Evolutionary conservation across 2,797 vertebrate genomes (phyloP), one percentile per base, ranked within the genome.

Genomic region (Cheracebus regulus): DNA sequence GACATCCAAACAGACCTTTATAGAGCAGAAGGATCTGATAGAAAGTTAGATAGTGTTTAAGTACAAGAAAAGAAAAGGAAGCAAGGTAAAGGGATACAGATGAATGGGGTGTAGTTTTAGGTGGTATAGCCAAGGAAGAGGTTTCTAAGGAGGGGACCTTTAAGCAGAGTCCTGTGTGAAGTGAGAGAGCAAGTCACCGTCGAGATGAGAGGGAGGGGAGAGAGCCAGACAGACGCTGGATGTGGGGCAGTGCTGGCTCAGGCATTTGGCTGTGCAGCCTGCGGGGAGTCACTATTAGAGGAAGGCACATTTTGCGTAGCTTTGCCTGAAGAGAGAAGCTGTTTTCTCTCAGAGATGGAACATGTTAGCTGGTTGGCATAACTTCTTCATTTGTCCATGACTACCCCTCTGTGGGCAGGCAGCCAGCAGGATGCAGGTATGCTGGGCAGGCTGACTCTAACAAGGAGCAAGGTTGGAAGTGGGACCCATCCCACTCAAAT

Each of bases 281-380:
- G 0, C 4, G 0, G 4, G 19, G 19, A 8, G 4, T 22, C 41
- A 19, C 24, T 5, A 13, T 12, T 33, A 13, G 4, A 52, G 55
- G 20, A 11, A 44, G 44, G 7, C 41, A n/a, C 6, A 1, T 4
- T 20, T 33, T 11, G 7, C 6, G 48, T 7, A 58, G 22, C 55
- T 76, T 67, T 61, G 30, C 36, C 78, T 26, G 13, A 58, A 39
- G 22, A 81, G 24, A 20, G 24, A 73, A 76, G 15, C 78, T 9
- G 0, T 30, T 79, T 41, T 55, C 79, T 72, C 48, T 52, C 20
- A 39, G 58, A 46, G 26, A 22, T 4, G 20, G 14, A 33, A 15
- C 55, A 6, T 39, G 48, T 46, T 48, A 28, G 41, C 61, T 8
- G 7, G 44, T 58, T 67, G 80, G 52, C 58, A 48, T 1, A 1